These are phyloP conservation scores for Lytechinus pictus DNA, from an alignment of 35 echinoderm and acorn worm species.

Conservation along the genomic window DNA sequence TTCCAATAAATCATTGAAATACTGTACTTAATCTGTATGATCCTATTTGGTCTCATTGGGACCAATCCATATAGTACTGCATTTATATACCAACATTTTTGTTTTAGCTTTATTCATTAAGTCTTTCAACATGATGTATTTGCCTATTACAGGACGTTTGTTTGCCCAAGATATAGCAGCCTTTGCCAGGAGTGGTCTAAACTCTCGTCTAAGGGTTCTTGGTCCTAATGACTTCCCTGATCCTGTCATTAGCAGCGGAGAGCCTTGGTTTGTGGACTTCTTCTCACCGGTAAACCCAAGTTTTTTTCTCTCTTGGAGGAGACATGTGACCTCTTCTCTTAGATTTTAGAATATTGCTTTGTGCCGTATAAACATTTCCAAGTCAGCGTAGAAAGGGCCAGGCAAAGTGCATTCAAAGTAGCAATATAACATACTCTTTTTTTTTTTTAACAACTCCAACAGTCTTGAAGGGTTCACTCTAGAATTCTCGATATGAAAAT, in stretches of 20 bases:
- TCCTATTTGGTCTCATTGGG: too few species aligned
- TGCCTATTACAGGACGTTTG: constrained; percentile 62
- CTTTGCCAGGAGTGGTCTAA: constrained; percentile 78
- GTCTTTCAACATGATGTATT: neutral
- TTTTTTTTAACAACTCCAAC: too few species aligned
- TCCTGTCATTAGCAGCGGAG: constrained; percentile 70
- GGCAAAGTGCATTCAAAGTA: neutral
- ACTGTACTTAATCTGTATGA: too few species aligned
- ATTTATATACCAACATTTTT: neutral
- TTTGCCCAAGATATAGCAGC: constrained; percentile 92
- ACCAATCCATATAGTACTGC: neutral
- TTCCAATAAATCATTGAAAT: neutral
- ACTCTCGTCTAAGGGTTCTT: constrained; percentile 75
- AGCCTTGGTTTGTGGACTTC: constrained; percentile 97
- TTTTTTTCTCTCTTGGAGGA: neutral
- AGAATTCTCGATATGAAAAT: neutral
- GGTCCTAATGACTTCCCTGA: constrained; percentile 83
- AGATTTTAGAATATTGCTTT: too few species aligned
- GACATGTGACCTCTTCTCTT: neutral
- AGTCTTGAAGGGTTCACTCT: neutral
- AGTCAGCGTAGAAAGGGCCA: neutral
- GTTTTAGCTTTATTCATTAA: neutral
- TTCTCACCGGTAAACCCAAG: constrained; percentile 85
- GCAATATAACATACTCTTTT: too few species aligned
- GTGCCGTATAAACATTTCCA: neutral